These are phyloP conservation scores for Malurus elegans DNA, from an alignment of 2,113 vertebrate genomes.

Conservation along the genomic window DNA sequence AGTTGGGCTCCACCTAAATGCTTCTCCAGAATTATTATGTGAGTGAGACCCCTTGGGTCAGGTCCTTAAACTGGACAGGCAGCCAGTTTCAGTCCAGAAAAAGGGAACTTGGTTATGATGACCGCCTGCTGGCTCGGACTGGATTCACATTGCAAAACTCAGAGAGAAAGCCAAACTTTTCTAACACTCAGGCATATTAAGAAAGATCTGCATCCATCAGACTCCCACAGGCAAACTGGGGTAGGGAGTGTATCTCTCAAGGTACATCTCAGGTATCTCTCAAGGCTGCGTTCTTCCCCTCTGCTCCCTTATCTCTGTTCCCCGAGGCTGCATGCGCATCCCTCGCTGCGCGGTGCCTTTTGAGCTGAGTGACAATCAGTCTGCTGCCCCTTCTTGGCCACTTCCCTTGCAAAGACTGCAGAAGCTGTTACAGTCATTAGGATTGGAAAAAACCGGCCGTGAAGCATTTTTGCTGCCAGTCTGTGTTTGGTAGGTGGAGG, in stretches of 20 bases:
- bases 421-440: neutral
- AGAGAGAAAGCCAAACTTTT: neutral
- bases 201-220: neutral
- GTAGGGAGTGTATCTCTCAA: neutral
- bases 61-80: neutral
- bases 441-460: neutral
- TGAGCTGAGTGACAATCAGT: neutral
- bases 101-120: neutral
- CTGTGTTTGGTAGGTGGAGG: conserved; percentile 9
- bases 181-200: neutral
- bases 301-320: neutral
- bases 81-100: neutral
- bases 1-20: neutral
- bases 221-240: neutral
- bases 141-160: neutral
- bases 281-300: neutral
- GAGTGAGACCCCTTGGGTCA: neutral
- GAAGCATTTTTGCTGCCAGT: conserved; percentile 28
- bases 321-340: neutral
- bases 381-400: neutral
- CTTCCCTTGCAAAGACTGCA: neutral
- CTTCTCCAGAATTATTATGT: neutral
- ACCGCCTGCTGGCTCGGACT: neutral
- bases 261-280: neutral
- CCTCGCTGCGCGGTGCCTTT: rapidly evolving